A percentile compares a stretch with the other conserved stretches of the same genome.
Evolutionary conservation across 2,888 invertebrate genomes (phyloP).

Genomic region (Mantis religiosa): DNA sequence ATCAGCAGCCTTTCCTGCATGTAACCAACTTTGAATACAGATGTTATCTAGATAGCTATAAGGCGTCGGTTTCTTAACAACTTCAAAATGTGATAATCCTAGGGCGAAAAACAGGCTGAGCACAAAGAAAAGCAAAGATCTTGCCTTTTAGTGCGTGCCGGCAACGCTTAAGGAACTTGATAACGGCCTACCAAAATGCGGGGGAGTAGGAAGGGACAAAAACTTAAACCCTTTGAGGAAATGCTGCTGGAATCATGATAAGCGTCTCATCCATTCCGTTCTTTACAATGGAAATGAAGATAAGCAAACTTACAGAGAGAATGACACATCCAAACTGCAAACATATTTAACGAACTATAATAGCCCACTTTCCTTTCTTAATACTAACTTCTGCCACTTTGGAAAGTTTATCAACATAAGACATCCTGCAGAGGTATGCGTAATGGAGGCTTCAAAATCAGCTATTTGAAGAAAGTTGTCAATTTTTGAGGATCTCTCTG

Average conservation of each 20-base stretch:
- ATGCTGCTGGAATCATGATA: background rate
- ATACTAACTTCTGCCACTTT: no score
- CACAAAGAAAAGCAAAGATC: background rate
- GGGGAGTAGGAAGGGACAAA: background rate
- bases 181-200: background rate
- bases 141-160: background rate
- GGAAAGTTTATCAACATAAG: no score
- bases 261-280: background rate
- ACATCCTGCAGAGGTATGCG: no score
- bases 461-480: no score
- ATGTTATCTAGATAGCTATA: background rate
- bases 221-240: background rate
- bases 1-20: no score
- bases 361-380: background rate
- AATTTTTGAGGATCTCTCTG: no score
- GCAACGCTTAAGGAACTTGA: background rate
- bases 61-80: background rate
- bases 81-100: background rate
- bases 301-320: background rate
- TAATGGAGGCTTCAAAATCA: no score
- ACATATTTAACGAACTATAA: background rate
- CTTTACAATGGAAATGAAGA: background rate
- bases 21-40: background rate
- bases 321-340: background rate
- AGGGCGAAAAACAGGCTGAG: background rate